phyloP scores from a whole-genome alignment of 1,140 invertebrate species.

The Leucophenga varia region DNA sequence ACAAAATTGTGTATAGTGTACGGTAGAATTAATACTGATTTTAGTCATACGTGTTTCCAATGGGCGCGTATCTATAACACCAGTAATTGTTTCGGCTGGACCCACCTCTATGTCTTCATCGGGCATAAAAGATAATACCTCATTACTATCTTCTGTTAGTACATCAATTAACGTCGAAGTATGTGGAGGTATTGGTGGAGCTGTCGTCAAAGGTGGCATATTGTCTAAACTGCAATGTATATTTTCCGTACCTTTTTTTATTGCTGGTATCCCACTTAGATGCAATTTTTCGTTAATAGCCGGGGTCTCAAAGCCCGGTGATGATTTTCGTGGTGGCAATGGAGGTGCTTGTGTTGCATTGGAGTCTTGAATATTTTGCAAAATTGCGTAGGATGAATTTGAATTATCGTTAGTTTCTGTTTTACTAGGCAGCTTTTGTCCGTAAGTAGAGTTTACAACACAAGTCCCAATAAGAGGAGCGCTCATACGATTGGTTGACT shows the following conservation, averaged over 20 bases:
- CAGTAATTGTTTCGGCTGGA: constrained; percentile 67
- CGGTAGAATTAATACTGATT: constrained; percentile 17
- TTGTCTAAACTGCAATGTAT: constrained; percentile 49
- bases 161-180: constrained; percentile 33
- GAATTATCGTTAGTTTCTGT: constrained; percentile 34
- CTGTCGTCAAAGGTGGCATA: constrained; percentile 49
- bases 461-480: constrained; percentile 45
- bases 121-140: too few species aligned
- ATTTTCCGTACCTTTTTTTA: constrained; percentile 42
- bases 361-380: constrained; percentile 45
- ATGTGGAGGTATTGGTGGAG: constrained; percentile 54
- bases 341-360: constrained; percentile 32
- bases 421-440: constrained; percentile 31
- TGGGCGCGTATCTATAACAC: constrained; percentile 64
- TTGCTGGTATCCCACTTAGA: constrained; percentile 18
- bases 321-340: constrained; percentile 66
- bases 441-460: constrained; percentile 39
- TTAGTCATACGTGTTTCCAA: constrained; percentile 40
- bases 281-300: constrained; percentile 20
- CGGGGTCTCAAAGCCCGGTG: constrained; percentile 59
- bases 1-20: constrained; percentile 45
- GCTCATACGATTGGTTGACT: constrained; percentile 49
- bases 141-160: constrained; percentile 43
- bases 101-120: constrained; percentile 61
- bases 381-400: constrained; percentile 47